Base-by-base conservation (phyloP, 2,888 invertebrate genomes). In the Heliconius ismenius region DNA sequence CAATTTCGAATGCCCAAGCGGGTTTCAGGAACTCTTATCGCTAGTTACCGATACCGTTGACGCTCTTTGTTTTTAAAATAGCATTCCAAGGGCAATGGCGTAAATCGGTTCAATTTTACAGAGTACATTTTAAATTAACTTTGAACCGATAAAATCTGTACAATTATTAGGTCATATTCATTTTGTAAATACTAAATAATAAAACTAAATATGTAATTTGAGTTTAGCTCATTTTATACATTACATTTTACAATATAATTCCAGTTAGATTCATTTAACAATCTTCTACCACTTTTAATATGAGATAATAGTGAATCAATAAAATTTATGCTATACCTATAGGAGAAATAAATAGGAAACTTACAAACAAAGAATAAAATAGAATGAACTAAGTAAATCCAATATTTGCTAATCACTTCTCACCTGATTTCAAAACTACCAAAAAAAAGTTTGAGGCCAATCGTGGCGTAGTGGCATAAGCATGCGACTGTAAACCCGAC, bases 1-100 rank as follows among this genome's bases (percentile, higher is more conserved):
- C 68, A 75, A 77, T 73, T 73, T 77, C 63, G n/a, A 69, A 73
- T 73, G 68, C 73, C 75, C 74, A 26, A 64, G 73, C 54, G 73
- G 43, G 49, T 74, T 60, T 58, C 76, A 74, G 67, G 74, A 74
- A 75, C 64, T 67, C 70, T 74, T 73, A 73, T 76, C 54, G 69
- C 49, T n/a, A 36, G 63, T 70, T 70, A 36, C 39, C 69, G 43
- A 69, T 73, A 73, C 39, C 67, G 54, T 58, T 54, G 15, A 43
- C 24, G 60, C 49, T 67, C 54, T 39, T 72, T 65, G 58, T 62
- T 75, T 75, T 74, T 67, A 28, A 68, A 73, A 69, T 75, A 32
- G 39, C 73, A 73, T 54, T 60, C 54, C 72, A 78, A 75, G 73
- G 74, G 75, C 75, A 72, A 75, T 72, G 32, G 72, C 67, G 67